Conservation (phyloP, 2,888 invertebrate genomes). For the Drosophila seclusa region DNA sequence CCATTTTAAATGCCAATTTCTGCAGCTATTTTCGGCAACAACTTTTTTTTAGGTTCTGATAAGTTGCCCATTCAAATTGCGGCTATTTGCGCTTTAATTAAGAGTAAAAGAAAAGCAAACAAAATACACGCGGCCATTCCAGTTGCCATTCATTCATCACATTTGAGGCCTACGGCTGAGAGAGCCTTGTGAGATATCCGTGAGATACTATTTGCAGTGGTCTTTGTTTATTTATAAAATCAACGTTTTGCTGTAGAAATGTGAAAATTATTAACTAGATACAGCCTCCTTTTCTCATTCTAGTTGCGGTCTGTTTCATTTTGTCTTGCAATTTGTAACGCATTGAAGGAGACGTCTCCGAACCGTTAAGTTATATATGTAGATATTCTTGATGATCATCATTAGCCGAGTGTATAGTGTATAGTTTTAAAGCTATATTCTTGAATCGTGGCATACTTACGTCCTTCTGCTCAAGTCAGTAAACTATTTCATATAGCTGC, state of each 20-base stretch:
- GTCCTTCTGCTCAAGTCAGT: not conserved
- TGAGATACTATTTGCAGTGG: constrained; percentile 56
- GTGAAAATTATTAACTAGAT: constrained; percentile 41
- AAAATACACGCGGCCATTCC: constrained; percentile 43
- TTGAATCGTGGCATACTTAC: not conserved
- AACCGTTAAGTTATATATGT: not conserved
- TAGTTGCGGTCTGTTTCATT: constrained; percentile 2
- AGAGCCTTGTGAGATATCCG: constrained; percentile 46
- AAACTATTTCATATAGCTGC: not conserved
- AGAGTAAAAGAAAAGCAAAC: constrained; percentile 9
- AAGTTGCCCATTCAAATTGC: constrained; percentile 15
- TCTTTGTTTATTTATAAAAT: constrained; percentile 64
- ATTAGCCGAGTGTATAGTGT: not conserved
- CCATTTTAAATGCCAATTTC: not conserved
- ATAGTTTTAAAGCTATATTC: not conserved
- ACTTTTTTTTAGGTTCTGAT: not conserved
- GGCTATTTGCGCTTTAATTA: constrained; percentile 42
- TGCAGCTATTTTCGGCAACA: not conserved
- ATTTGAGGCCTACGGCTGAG: constrained; percentile 2
- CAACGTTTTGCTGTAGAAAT: constrained; percentile 27
- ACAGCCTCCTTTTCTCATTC: constrained; percentile 11
- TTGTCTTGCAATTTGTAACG: not conserved
- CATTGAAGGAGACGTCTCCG: not conserved
- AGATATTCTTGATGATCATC: not conserved
- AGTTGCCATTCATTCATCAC: constrained; percentile 79